Conservation (phyloP, 2,797 vertebrate species). For the Sebastes kiyomatsui region DNA sequence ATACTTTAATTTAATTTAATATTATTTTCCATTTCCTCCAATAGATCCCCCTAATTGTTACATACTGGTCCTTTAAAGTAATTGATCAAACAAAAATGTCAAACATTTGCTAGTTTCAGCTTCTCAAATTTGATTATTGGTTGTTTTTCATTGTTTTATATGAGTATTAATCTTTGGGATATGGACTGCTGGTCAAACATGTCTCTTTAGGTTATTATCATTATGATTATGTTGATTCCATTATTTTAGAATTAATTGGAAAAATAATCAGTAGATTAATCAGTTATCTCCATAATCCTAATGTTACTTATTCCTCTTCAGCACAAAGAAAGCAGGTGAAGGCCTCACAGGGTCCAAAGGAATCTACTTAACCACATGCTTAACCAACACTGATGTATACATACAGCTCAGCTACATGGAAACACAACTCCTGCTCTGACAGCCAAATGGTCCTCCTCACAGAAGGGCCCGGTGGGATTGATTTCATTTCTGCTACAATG, state of each 20-base stretch:
- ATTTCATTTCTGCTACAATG: slow-evolving; percentile 71
- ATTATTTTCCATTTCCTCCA: too few relatives aligned
- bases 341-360: not conserved
- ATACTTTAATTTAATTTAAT: too few relatives aligned
- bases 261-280: not conserved
- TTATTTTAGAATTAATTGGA: not conserved
- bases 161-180: not conserved
- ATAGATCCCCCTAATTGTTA: too few relatives aligned
- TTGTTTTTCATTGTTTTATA: not conserved
- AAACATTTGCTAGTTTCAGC: not conserved
- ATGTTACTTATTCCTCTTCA: not conserved
- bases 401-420: slow-evolving; percentile 39
- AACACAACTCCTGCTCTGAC: slow-evolving; percentile 62
- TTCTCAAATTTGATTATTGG: not conserved
- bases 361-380: slow-evolving; percentile 41
- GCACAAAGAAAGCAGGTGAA: not conserved
- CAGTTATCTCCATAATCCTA: not conserved
- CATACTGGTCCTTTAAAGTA: not conserved
- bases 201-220: not conserved
- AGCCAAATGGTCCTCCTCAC: slow-evolving; percentile 69
- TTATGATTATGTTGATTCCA: not conserved
- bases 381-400: slow-evolving; percentile 32
- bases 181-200: not conserved
- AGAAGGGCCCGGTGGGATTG: slow-evolving; percentile 49
- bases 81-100: not conserved